Evolutionary conservation across 2,888 invertebrate genomes (phyloP).

Genomic region (Diarsia rubi): DNA sequence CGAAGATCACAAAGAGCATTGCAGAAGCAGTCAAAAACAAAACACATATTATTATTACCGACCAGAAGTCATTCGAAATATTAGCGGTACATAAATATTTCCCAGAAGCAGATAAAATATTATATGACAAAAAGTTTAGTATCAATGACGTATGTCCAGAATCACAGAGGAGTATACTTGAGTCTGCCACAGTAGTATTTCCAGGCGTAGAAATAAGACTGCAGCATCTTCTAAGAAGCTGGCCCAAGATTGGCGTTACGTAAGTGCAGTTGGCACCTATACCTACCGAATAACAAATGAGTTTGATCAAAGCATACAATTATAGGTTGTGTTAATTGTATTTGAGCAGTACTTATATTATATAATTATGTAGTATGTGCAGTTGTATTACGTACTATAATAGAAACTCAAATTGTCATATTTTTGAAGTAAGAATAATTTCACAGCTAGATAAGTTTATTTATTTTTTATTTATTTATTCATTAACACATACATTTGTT

Average conservation of each 20-base stretch:
- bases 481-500: too few species aligned
- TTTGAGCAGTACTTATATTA: too few species aligned
- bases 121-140: conserved; percentile 10
- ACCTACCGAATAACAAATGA: too few species aligned
- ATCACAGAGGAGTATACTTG: conserved; percentile 14
- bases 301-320: too few species aligned
- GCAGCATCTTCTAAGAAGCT: not conserved
- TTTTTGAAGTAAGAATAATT: too few species aligned
- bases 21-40: conserved; percentile 1
- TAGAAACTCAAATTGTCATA: too few species aligned
- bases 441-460: too few species aligned
- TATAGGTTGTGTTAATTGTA: too few species aligned
- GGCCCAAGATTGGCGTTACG: not conserved
- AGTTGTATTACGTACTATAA: too few species aligned
- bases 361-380: too few species aligned
- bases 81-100: conserved; percentile 18
- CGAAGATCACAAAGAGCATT: conserved; percentile 3
- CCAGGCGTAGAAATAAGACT: conserved; percentile 2
- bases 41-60: conserved; percentile 9
- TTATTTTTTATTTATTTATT: too few species aligned
- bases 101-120: not conserved
- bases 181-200: not conserved
- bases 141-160: conserved; percentile 22
- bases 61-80: not conserved
- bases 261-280: not conserved